phyloP scores from a whole-genome alignment of 1,140 invertebrate species.

The Pseudomyrmex dendroicus region DNA sequence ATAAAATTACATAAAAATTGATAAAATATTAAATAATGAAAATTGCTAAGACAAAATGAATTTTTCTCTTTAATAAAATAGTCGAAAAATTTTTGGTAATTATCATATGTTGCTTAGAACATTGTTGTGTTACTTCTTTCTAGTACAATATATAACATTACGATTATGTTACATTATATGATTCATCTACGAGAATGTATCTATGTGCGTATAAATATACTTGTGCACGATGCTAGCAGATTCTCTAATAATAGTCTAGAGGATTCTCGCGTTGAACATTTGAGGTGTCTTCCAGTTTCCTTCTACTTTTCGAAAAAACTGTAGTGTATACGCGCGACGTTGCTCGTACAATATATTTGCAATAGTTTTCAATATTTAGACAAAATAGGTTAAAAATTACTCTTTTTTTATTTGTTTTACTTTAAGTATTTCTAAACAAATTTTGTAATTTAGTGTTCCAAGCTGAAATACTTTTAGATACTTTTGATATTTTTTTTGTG shows the following conservation, averaged over 20 bases:
- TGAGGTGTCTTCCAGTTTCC: slow-evolving; percentile 69
- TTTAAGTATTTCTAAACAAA: no score
- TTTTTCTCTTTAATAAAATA: no score
- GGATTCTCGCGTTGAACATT: slow-evolving; percentile 67
- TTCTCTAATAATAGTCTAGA: slow-evolving; percentile 76
- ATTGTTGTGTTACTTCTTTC: no score
- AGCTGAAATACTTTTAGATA: no score
- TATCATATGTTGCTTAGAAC: no score
- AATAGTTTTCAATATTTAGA: slow-evolving; percentile 4
- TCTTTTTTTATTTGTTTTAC: no score
- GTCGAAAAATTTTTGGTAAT: no score
- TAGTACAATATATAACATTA: not conserved
- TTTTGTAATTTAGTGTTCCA: no score
- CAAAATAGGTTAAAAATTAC: not conserved
- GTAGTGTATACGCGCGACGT: not conserved
- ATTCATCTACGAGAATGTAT: slow-evolving; percentile 40
- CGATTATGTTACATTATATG: slow-evolving; percentile 47
- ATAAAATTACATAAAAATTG: no score
- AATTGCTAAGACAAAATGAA: no score
- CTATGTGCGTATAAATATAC: slow-evolving; percentile 27
- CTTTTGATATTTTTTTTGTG: no score
- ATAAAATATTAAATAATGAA: no score
- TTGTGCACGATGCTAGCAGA: slow-evolving; percentile 65
- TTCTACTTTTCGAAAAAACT: slow-evolving; percentile 68
- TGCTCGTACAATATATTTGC: not conserved